Evolutionary conservation across 2,888 invertebrate genomes (phyloP).

Genomic region (Pediacus dermestoides): DNA sequence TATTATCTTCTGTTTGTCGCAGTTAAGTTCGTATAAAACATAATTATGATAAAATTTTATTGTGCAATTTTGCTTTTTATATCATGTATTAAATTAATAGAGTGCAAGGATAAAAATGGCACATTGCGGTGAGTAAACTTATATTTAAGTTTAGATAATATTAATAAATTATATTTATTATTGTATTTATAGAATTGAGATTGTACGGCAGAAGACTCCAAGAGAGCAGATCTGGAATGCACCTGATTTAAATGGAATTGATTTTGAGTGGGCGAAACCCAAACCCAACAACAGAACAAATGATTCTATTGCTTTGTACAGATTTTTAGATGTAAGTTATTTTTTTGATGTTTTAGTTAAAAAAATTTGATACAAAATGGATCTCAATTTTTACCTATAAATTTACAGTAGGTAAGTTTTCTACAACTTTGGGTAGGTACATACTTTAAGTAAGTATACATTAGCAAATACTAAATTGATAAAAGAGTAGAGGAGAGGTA

Average conservation of each 20-base stretch:
- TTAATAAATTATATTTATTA: not conserved
- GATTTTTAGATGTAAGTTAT: constrained; percentile 49
- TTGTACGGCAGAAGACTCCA: constrained; percentile 38
- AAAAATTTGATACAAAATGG: too few relatives aligned
- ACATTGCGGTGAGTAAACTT: constrained; percentile 14
- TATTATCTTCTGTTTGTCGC: too few relatives aligned
- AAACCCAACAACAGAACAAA: constrained; percentile 29
- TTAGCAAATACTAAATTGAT: too few relatives aligned
- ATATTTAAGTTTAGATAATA: too few relatives aligned
- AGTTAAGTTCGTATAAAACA: too few relatives aligned
- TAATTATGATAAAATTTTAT: too few relatives aligned
- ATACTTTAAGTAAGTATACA: too few relatives aligned
- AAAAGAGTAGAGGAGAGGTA: too few relatives aligned
- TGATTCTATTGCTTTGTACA: constrained; percentile 46
- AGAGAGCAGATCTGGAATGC: constrained; percentile 31
- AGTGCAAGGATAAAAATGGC: constrained; percentile 4
- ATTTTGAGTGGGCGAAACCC: constrained; percentile 24
- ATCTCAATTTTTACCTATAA: too few relatives aligned
- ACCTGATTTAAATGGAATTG: constrained; percentile 28
- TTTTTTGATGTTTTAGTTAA: too few relatives aligned
- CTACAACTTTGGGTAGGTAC: too few relatives aligned
- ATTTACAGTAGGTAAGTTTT: too few relatives aligned
- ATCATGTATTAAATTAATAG: not conserved
- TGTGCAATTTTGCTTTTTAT: not conserved
- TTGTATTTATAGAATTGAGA: constrained; percentile 30